phyloP scores from a whole-genome alignment of 2,113 vertebrate species.

The Phyllopteryx taeniolatus region DNA sequence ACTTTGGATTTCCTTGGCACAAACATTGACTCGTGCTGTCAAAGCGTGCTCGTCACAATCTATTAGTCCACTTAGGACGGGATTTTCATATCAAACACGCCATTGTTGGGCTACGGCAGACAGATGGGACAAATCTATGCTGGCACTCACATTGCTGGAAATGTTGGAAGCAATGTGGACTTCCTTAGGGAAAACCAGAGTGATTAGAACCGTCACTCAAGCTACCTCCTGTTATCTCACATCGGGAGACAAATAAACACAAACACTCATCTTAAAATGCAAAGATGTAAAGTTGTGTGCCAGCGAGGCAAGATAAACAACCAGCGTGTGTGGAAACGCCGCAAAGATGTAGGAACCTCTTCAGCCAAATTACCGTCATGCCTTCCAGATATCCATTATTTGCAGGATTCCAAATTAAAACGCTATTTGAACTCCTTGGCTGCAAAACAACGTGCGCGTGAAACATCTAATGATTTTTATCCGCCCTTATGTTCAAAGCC shows the following conservation, averaged over 20 bases:
- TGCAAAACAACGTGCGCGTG: neutral
- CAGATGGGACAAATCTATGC: conserved; percentile 59
- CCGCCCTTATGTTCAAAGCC: conserved; percentile 2
- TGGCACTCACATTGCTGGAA: conserved; percentile 21
- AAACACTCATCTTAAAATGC: neutral
- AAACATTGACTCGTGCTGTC: conserved; percentile 46
- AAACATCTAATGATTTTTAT: conserved; percentile 2
- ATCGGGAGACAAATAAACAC: neutral
- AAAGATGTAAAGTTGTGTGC: neutral
- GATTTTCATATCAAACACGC: conserved; percentile 44
- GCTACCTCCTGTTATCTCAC: neutral
- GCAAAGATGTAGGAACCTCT: neutral
- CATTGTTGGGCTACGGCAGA: conserved; percentile 51
- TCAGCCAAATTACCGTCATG: neutral
- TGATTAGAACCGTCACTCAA: conserved; percentile 1
- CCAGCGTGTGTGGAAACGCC: neutral
- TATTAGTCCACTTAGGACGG: conserved; percentile 42
- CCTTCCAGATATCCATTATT: conserved; percentile 13
- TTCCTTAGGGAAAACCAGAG: conserved; percentile 42
- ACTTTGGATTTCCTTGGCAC: conserved; percentile 30
- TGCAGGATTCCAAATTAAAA: conserved; percentile 13
- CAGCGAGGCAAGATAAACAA: conserved; percentile 4
- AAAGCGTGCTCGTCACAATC: conserved; percentile 48
- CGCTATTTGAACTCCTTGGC: conserved; percentile 8
- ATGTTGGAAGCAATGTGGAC: conserved; percentile 42